Percentiles rank a stretch among this genome's conserved stretches.
Conservation (phyloP, 2,797 vertebrate genomes). For the Lophius americanus region DNA sequence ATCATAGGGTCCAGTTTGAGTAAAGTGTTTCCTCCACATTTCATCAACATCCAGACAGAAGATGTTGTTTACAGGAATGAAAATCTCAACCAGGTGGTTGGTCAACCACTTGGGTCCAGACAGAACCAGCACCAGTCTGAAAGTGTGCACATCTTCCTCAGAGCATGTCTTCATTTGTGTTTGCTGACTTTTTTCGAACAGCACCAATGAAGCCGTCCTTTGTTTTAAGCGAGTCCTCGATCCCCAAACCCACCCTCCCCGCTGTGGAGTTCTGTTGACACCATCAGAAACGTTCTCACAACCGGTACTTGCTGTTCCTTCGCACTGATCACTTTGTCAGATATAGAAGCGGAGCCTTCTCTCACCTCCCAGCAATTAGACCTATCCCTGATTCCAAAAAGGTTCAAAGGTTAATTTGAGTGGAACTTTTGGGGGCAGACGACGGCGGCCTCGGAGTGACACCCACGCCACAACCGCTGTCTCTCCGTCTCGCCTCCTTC, state of each 20-base stretch:
- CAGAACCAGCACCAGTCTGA: neutral
- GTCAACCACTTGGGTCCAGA: neutral
- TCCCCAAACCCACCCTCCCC: too few species aligned
- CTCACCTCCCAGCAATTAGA: conserved; percentile 1
- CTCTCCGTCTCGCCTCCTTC: conserved; percentile 20
- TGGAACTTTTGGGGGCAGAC: conserved; percentile 37
- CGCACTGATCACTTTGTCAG: neutral
- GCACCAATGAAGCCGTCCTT: neutral
- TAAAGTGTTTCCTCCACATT: too few species aligned
- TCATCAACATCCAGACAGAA: too few species aligned
- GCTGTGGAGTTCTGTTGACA: too few species aligned
- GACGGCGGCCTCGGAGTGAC: conserved; percentile 14
- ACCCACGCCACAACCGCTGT: conserved; percentile 12
- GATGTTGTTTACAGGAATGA: too few species aligned
- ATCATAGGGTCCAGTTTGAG: too few species aligned
- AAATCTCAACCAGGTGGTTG: neutral
- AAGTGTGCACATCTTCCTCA: too few species aligned
- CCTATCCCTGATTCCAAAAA: conserved; percentile 14
- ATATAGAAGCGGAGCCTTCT: neutral
- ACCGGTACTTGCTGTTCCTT: neutral
- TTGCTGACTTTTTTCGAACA: neutral
- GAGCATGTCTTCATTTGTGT: neutral
- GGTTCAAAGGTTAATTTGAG: conserved; percentile 23
- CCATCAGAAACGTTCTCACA: neutral
- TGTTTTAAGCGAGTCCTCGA: too few species aligned